Evolutionary conservation across 92 coral and sea anemone genomes (phyloP).

Genomic region (Muricea muricata): DNA sequence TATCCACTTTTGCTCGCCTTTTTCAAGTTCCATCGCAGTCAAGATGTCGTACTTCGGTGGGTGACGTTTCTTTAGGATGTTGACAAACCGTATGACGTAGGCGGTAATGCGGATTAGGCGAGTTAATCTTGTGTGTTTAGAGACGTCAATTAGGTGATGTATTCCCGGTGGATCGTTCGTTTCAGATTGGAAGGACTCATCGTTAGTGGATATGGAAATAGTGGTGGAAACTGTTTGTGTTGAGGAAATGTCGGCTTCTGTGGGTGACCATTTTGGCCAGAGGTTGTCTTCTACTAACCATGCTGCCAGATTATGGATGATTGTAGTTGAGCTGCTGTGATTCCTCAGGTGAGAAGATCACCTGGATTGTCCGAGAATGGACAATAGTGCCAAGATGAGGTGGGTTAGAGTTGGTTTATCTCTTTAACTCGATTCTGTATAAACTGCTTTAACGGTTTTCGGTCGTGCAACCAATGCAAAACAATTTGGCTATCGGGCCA

Average conservation of each 20-base stretch:
- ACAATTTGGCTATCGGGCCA: constrained; percentile 30
- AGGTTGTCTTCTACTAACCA: constrained; percentile 36
- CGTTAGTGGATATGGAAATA: neutral
- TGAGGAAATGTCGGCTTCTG: neutral
- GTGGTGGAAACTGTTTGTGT: neutral
- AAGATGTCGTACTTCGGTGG: neutral
- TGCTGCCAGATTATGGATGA: constrained; percentile 33
- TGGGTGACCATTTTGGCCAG: constrained; percentile 55
- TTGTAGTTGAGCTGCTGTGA: constrained; percentile 29
- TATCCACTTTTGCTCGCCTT: constrained; percentile 37
- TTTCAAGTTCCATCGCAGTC: constrained; percentile 18
- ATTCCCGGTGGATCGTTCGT: constrained; percentile 36
- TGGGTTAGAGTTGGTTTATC: constrained; percentile 36
- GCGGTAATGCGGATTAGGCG: constrained; percentile 37
- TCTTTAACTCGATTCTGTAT: constrained; percentile 48
- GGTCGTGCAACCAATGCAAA: constrained; percentile 20
- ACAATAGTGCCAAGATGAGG: constrained; percentile 48
- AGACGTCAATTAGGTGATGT: constrained; percentile 40
- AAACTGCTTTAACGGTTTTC: constrained; percentile 32
- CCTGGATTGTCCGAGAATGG: constrained; percentile 65
- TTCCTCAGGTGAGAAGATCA: constrained; percentile 53
- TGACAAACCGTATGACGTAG: constrained; percentile 44
- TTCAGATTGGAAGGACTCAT: neutral
- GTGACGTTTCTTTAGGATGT: neutral
- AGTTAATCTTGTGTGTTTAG: constrained; percentile 19